phyloP scores from a whole-genome alignment of 2,113 vertebrate species.

The Clinocottus analis region DNA sequence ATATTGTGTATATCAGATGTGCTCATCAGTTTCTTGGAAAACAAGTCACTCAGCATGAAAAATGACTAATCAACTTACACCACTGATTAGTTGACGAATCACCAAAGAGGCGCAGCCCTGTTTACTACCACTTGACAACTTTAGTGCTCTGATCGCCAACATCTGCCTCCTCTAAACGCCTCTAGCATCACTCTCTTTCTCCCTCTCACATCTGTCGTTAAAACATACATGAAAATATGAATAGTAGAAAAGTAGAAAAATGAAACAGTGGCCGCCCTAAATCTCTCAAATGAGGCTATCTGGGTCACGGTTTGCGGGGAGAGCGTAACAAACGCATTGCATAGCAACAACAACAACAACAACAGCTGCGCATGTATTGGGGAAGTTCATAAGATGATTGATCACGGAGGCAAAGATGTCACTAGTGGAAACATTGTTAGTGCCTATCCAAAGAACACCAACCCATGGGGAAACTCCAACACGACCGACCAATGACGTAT shows the following conservation, averaged over 20 bases:
- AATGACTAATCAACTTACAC: not conserved
- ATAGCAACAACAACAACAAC: not conserved
- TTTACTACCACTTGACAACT: not conserved
- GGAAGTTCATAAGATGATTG: not conserved
- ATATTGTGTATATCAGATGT: not conserved
- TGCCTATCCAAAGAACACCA: not conserved
- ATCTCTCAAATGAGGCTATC: not conserved
- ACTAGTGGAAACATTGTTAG: not conserved
- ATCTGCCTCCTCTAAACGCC: not conserved
- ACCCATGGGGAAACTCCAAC: not conserved
- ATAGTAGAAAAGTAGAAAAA: not conserved
- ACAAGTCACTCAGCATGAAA: not conserved
- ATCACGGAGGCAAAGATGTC: not conserved
- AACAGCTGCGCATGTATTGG: not conserved
- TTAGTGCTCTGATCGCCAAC: not conserved
- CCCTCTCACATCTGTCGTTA: no score
- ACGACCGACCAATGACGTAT: not conserved
- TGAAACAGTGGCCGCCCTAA: not conserved
- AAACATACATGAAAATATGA: not conserved
- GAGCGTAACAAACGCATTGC: not conserved
- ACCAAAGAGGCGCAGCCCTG: no score
- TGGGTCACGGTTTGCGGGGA: not conserved
- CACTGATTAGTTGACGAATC: not conserved
- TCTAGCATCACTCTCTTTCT: no score
- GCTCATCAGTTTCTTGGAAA: not conserved